These are phyloP conservation scores for Sterna hirundo DNA, from an alignment of 2,113 vertebrate genomes.

Conservation along the genomic window DNA sequence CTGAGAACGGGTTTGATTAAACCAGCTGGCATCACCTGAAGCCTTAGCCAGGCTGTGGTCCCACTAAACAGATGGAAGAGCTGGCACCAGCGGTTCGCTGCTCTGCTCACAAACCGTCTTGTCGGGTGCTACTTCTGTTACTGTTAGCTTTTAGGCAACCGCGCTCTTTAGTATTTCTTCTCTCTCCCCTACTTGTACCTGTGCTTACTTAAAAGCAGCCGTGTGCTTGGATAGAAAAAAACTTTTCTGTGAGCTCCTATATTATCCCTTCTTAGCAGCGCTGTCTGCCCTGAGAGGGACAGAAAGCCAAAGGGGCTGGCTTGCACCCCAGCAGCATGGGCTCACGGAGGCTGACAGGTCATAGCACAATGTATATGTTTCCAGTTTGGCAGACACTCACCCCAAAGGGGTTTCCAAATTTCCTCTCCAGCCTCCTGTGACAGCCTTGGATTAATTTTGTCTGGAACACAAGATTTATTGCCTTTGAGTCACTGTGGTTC, in stretches of 20 bases:
- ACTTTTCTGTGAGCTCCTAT: background rate
- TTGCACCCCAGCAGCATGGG: background rate
- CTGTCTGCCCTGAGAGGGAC: background rate
- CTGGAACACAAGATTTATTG: conserved; percentile 32
- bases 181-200: background rate
- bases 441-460: conserved; percentile 56
- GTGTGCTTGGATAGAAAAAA: background rate
- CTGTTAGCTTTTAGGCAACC: background rate
- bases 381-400: conserved; percentile 2
- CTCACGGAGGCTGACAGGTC: background rate
- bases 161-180: background rate
- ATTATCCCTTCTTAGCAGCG: background rate
- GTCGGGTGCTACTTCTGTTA: background rate
- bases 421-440: conserved; percentile 18
- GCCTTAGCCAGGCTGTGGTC: background rate
- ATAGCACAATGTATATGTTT: background rate
- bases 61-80: background rate
- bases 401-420: conserved; percentile 46
- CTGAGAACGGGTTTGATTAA: background rate
- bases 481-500: conserved; percentile 20
- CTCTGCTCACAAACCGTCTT: background rate
- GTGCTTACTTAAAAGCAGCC: background rate
- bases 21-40: background rate
- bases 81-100: background rate
- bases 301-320: background rate